Percentiles rank a stretch among this genome's conserved stretches.
Evolutionary conservation across 92 coral and sea anemone species (phyloP).

Genomic region (Heteractis magnifica): DNA sequence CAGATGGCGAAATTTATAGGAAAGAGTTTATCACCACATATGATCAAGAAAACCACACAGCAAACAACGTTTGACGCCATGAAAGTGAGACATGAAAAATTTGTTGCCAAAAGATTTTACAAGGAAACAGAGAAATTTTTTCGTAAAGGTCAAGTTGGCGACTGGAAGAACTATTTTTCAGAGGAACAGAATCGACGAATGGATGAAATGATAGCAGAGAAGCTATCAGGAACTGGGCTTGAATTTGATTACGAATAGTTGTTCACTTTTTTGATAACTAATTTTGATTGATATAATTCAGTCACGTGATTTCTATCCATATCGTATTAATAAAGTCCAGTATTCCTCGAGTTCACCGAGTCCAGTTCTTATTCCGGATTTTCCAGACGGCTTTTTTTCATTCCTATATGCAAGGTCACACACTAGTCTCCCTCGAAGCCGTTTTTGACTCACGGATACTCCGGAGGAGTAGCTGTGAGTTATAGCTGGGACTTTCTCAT

Average conservation of each 20-base stretch:
- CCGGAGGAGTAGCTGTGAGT: too few species aligned
- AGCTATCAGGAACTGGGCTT: slow-evolving; percentile 39
- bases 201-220: slow-evolving; percentile 28
- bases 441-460: too few species aligned
- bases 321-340: too few species aligned
- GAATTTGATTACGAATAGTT: slow-evolving; percentile 18
- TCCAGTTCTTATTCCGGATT: too few species aligned
- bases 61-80: slow-evolving; percentile 47
- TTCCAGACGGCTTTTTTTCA: too few species aligned
- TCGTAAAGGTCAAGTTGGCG: slow-evolving; percentile 55
- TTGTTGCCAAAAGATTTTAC: background rate
- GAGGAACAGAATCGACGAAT: slow-evolving; percentile 38
- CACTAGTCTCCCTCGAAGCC: too few species aligned
- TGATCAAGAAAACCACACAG: slow-evolving; percentile 16
- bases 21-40: slow-evolving; percentile 24
- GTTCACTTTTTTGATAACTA: too few species aligned
- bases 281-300: too few species aligned
- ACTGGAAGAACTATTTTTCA: slow-evolving; percentile 45
- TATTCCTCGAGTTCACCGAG: too few species aligned
- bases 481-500: too few species aligned
- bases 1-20: slow-evolving; percentile 36
- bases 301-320: too few species aligned
- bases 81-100: background rate
- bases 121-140: slow-evolving; percentile 9
- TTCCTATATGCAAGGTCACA: too few species aligned